Conservation (phyloP, 2,113 vertebrate genomes). For the Tragelaphus buxtoni region DNA sequence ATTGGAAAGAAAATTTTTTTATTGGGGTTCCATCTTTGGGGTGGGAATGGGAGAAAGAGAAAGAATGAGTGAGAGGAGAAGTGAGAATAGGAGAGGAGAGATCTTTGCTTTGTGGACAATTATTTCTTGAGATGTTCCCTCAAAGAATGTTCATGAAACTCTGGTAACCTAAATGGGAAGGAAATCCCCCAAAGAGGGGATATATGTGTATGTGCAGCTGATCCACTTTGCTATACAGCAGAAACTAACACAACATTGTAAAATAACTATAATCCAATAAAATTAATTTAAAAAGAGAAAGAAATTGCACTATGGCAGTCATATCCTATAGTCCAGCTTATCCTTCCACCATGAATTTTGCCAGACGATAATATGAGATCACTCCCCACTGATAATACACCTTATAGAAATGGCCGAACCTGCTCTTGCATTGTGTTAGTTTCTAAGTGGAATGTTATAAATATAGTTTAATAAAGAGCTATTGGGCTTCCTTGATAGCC, state of each 20-base stretch:
- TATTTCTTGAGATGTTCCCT: not conserved
- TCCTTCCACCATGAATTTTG: not conserved
- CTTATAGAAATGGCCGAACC: not conserved
- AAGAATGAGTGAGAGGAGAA: not conserved
- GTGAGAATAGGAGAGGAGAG: not conserved
- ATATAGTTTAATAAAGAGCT: slow-evolving; percentile 14
- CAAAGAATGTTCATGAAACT: not conserved
- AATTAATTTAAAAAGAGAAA: not conserved
- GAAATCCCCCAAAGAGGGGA: not conserved
- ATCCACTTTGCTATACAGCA: not conserved
- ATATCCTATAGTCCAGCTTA: not conserved
- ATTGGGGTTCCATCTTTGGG: not conserved
- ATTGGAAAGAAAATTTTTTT: not conserved
- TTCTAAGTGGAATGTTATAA: slow-evolving; percentile 17
- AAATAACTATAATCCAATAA: not conserved
- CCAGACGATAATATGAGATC: not conserved
- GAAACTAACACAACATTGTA: not conserved
- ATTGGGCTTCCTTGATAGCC: not conserved
- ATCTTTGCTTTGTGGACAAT: not conserved
- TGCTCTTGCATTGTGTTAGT: not conserved
- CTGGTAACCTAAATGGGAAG: not conserved
- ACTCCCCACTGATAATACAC: not conserved
- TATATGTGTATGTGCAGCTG: not conserved
- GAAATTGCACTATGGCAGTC: not conserved
- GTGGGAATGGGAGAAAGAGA: not conserved